A percentile compares a stretch with the other conserved stretches of the same genome.
These are phyloP conservation scores for Amphipyra berbera DNA, from an alignment of 2,888 invertebrate species.

Conservation along the genomic window DNA sequence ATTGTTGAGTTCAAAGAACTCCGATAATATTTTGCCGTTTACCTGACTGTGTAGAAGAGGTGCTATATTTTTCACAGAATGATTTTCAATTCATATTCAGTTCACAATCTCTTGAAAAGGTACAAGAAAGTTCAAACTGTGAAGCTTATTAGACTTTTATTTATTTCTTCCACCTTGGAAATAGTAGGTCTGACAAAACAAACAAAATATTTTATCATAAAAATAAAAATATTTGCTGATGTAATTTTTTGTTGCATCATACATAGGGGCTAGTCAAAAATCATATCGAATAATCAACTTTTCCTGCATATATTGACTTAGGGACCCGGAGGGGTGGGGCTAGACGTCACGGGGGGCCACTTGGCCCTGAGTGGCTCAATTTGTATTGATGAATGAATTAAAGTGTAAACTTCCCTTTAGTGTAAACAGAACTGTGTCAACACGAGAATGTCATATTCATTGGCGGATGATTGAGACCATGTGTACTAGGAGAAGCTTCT, in stretches of 20 bases:
- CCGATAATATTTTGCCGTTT: background rate
- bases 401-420: constrained; percentile 46
- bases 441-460: constrained; percentile 25
- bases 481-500: constrained; percentile 12
- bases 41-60: too few species aligned
- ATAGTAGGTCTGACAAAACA: background rate
- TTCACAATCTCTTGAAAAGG: too few species aligned
- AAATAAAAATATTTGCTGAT: constrained; percentile 50
- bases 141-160: too few species aligned
- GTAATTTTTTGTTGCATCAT: constrained; percentile 48
- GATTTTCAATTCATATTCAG: too few species aligned
- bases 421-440: constrained; percentile 44
- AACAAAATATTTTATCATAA: constrained; percentile 28
- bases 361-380: constrained; percentile 64
- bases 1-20: constrained; percentile 36
- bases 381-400: constrained; percentile 55
- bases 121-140: too few species aligned
- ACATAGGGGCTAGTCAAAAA: constrained; percentile 69
- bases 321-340: constrained; percentile 56
- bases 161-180: background rate
- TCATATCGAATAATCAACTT: constrained; percentile 80
- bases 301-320: constrained; percentile 75
- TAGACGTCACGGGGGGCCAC: constrained; percentile 64
- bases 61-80: too few species aligned
- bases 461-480: constrained; percentile 13